Base-by-base conservation (phyloP, 2,888 invertebrate species). In the Nemurella pictetii region DNA sequence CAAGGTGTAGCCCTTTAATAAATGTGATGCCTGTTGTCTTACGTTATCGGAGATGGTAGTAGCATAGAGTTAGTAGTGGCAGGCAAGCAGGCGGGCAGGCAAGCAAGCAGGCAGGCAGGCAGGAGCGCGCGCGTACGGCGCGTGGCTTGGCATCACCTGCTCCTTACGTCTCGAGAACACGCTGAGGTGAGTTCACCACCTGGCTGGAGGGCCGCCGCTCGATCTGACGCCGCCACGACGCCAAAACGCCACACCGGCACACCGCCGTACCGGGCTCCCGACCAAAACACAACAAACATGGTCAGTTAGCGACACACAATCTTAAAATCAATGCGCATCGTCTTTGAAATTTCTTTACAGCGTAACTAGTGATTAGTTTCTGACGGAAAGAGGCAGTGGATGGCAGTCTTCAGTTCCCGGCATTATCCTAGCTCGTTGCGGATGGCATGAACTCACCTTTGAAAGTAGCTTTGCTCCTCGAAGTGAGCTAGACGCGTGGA, bases 401-500 rank as follows among this genome's bases (percentile, higher is more conserved):
- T n/a, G n/a, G n/a, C n/a, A n/a, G n/a, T n/a, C n/a, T n/a, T n/a
- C n/a, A n/a, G n/a, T n/a, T n/a, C n/a, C n/a, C n/a, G n/a, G n/a
- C n/a, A n/a, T n/a, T n/a, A n/a, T n/a, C n/a, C n/a, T n/a, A n/a
- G n/a, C n/a, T n/a, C n/a, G n/a, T 55, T 20, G 55, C 20, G 55
- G 20, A 55, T 55, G 55, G 55, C 55, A 55, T 82, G 82, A 82
- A 82, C 27, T 27, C 27, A 15, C 29, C 82, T 36, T 81, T 35
- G 80, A 81, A 81, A 81, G 80, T 82, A 27, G 82, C 25, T 82
- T 72, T 82, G 82, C 36, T 28, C 55, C 72, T 72, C 72, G 82
- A 27, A 82, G 82, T 25, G 25, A 36, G 36, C 26, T 36, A 55
- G 55, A 55, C 72, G 80, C 80, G 32, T 81, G 35, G 81, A 81